Base-by-base conservation (phyloP, 2,797 vertebrate genomes). In the Bradypodion ventrale region DNA sequence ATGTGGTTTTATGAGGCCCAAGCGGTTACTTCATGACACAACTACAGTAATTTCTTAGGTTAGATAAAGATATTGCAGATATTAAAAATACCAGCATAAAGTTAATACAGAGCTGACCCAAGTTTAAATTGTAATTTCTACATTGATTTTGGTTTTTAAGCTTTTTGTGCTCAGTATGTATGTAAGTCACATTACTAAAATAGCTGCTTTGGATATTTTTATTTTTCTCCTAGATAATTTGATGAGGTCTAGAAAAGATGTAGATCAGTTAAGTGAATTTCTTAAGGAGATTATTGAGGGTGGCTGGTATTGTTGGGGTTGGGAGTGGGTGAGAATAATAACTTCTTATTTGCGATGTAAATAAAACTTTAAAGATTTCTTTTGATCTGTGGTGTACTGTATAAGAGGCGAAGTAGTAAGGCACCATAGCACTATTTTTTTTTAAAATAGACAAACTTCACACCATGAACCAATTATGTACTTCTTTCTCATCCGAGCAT, bases 191-290 rank as follows among this genome's bases (percentile, higher is more conserved):
- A 84, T 87, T 86, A 87, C 73, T 65, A 82, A 90, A 89, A 86
- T 66, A 75, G 69, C 75, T 0, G 0, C 7, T 29, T 91, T 87
- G 91, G 74, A 75, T 85, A 44, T 49, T 1, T 78, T n/a, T 85
- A 80, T 85, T 87, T 89, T 84, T 77, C 59, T 60, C 81, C 89
- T 62, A 63, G 66, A 82, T 82, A 83, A 85, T 89, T 89, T 83
- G 74, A 89, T 90, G 73, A 80, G 85, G 81, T 78, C 83, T 88
- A 60, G 75, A 87, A 69, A 75, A 78, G 88, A 93, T 93, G 92
- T 93, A 93, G 92, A 91, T 85, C 91, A 94, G 89, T 84, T 82
- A 80, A 92, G 76, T 90, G 88, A 79, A 82, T 49, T 76, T 91
- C 87, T 91, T n/a, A n/a, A n/a, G 87, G 88, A 89, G 93, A 92